phyloP scores from a whole-genome alignment of 2,797 vertebrate species.

The Phrynocephalus vlangalii region DNA sequence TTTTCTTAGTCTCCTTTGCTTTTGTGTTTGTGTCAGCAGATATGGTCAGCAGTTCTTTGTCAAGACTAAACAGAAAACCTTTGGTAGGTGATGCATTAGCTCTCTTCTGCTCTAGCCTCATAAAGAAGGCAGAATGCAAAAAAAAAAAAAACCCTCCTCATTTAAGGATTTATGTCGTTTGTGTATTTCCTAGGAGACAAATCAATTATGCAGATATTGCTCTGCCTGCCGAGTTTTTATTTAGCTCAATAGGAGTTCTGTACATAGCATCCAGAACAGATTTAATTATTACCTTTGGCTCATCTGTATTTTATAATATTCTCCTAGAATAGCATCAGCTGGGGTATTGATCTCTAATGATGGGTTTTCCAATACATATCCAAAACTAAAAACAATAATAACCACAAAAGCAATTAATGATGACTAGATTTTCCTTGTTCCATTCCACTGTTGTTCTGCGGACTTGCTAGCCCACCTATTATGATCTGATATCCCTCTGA shows the following conservation, averaged over 20 bases:
- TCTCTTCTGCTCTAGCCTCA: constrained; percentile 1
- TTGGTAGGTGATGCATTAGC: constrained; percentile 4
- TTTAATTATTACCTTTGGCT: not conserved
- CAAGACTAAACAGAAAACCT: constrained; percentile 11
- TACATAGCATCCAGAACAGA: constrained; percentile 7
- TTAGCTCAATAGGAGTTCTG: constrained; percentile 1
- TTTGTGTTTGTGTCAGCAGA: not conserved
- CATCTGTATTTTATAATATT: not conserved
- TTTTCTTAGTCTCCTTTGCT: not conserved
- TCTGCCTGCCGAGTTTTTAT: not conserved
- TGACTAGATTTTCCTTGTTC: not conserved
- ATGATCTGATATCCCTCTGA: not conserved
- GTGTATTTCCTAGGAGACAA: constrained; percentile 16
- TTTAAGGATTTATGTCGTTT: constrained; percentile 32
- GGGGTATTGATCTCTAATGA: not conserved
- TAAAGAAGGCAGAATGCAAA: not conserved
- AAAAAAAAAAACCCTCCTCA: not conserved
- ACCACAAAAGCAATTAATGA: not conserved
- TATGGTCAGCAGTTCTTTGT: not conserved
- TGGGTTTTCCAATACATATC: constrained; percentile 22
- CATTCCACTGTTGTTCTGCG: not conserved
- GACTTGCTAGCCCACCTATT: not conserved
- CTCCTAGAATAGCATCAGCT: not conserved
- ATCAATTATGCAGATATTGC: constrained; percentile 29
- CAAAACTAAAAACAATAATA: not conserved